Conservation (phyloP, 2,113 vertebrate species). For the Regulus satrapa region DNA sequence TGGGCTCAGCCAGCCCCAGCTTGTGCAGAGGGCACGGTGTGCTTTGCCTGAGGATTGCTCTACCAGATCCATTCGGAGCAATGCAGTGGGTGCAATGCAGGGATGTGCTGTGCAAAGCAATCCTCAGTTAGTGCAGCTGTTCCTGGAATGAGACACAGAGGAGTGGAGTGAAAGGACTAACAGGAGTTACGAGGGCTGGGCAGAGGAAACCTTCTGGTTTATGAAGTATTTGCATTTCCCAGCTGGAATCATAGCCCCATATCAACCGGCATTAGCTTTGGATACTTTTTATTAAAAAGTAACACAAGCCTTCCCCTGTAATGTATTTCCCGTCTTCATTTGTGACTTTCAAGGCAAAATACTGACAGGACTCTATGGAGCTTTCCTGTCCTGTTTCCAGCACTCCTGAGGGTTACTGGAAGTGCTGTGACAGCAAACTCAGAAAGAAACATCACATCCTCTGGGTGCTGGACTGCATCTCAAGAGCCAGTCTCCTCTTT, state of each 20-base stretch:
- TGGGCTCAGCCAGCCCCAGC: not conserved
- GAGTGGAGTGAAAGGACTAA: not conserved
- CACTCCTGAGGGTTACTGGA: not conserved
- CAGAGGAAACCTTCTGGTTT: not conserved
- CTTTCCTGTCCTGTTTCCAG: not conserved
- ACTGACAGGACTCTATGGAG: not conserved
- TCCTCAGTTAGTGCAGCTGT: conserved; percentile 41
- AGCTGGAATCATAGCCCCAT: not conserved
- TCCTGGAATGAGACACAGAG: conserved; percentile 4
- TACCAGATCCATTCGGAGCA: conserved; percentile 21
- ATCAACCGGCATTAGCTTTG: not conserved
- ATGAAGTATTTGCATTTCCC: not conserved
- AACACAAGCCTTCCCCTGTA: not conserved
- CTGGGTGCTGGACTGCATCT: not conserved
- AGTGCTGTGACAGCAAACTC: not conserved
- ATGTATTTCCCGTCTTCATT: not conserved
- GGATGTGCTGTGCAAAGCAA: conserved; percentile 10
- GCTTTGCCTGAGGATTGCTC: not conserved
- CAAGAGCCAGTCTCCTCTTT: not conserved
- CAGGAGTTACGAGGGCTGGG: not conserved
- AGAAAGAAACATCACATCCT: not conserved
- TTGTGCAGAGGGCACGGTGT: not conserved
- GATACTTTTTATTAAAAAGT: not conserved
- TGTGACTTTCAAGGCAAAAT: not conserved
- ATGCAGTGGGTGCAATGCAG: conserved; percentile 37